A percentile compares a stretch with the other conserved stretches of the same genome.
These are phyloP conservation scores for Heliconius melpomene DNA, from an alignment of 1,140 invertebrate genomes.

Conservation along the genomic window DNA sequence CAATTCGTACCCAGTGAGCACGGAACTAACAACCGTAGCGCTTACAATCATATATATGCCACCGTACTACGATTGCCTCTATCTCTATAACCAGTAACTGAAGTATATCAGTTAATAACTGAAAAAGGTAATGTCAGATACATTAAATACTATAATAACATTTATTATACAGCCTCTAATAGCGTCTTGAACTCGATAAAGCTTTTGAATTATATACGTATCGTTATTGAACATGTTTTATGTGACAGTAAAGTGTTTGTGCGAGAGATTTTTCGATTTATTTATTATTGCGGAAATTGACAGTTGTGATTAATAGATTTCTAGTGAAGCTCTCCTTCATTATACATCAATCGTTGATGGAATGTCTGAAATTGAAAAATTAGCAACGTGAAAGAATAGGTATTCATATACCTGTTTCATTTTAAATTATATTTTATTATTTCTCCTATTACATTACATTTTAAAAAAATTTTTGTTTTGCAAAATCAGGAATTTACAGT, in stretches of 20 bases:
- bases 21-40: too few species aligned
- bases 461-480: too few species aligned
- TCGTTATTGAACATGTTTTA: slow-evolving; percentile 24
- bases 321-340: neutral
- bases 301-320: slow-evolving; percentile 1
- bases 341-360: too few species aligned
- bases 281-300: slow-evolving; percentile 11
- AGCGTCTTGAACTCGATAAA: slow-evolving; percentile 29
- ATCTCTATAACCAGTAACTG: neutral
- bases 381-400: too few species aligned
- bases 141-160: slow-evolving; percentile 32
- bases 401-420: too few species aligned
- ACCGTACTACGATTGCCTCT: too few species aligned
- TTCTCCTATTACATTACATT: too few species aligned
- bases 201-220: slow-evolving; percentile 24
- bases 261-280: slow-evolving; percentile 12
- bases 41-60: too few species aligned
- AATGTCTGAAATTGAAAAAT: neutral
- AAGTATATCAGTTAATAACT: slow-evolving; percentile 5
- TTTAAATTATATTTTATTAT: too few species aligned
- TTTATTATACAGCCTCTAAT: slow-evolving; percentile 30
- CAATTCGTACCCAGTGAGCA: too few species aligned
- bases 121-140: slow-evolving; percentile 27
- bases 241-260: slow-evolving; percentile 10
- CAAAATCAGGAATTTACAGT: too few species aligned